Evolutionary conservation across 2,113 vertebrate genomes (phyloP).

Genomic region (Tupaia tana): DNA sequence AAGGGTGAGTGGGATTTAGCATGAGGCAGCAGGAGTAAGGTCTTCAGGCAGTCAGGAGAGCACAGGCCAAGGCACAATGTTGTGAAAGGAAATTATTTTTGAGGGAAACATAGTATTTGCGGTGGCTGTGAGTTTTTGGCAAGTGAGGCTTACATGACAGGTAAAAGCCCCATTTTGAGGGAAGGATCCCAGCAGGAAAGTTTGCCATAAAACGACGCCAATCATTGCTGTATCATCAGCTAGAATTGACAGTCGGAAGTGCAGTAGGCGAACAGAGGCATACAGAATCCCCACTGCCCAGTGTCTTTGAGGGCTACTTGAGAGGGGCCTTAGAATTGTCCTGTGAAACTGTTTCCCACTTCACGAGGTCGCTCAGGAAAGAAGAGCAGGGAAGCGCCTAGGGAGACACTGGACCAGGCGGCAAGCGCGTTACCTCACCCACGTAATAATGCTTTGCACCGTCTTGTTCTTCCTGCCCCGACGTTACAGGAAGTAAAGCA

Average conservation of each 20-base stretch:
- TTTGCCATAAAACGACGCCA: neutral
- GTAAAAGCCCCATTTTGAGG: neutral
- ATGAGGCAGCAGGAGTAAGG: neutral
- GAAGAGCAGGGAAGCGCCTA: neutral
- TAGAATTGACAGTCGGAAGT: neutral
- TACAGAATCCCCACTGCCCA: neutral
- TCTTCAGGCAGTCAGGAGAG: neutral
- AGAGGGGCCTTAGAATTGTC: neutral
- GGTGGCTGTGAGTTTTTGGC: neutral
- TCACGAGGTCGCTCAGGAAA: neutral
- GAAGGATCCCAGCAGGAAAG: neutral
- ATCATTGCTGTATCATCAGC: neutral
- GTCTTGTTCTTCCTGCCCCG: conserved; percentile 92
- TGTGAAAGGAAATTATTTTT: neutral
- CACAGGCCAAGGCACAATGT: neutral
- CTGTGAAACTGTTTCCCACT: neutral
- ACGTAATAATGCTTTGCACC: conserved; percentile 88
- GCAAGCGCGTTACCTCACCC: conserved; percentile 57
- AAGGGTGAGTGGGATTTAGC: neutral
- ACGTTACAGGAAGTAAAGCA: conserved; percentile 92
- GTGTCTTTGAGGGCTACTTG: neutral
- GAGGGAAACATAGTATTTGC: neutral
- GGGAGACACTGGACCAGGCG: conserved; percentile 61
- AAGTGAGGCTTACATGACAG: neutral
- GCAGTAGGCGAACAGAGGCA: neutral